Evolutionary conservation across 1,140 invertebrate species (phyloP), one percentile per base, ranked within the genome.

Genomic region (Augochlora pura): DNA sequence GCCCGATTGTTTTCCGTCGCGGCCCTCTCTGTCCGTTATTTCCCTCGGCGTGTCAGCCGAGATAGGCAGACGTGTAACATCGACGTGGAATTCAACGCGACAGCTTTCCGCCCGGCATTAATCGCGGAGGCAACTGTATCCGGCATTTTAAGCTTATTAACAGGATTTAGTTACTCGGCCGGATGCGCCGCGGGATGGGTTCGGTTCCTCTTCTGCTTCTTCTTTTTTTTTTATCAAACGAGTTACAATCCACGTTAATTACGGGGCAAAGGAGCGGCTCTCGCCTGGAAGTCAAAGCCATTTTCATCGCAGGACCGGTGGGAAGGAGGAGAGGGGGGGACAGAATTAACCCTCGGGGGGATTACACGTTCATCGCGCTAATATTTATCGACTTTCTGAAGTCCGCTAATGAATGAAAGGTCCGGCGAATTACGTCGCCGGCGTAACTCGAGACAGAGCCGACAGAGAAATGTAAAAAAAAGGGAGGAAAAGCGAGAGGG

Each of bases 291-390:
- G 38, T 25, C 18, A 18, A 70, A 25, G 69, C 18, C 27, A 42
- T 32, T 42, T 16, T 63, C 46, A 32, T 32, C 32, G 32, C 32
- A 32, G 32, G 32, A 4, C 12, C 16, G 10, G 60, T n/a, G 57
- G 42, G 10, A 46, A 3, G 2, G 25, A 70, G 59, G 39, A n/a
- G n/a, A n/a, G n/a, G n/a, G n/a, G n/a, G n/a, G n/a, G n/a, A n/a
- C 14, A 23, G 71, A 38, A 54, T 38, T 74, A 74, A 74, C 64
- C 25, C n/a, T 14, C 21, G 16, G 8, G 2, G 2, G n/a, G 60
- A 74, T 74, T 64, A 65, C 32, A 49, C 27, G 60, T 38, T 73
- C 71, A 38, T 64, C 70, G 32, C 23, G 62, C 27, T 52, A 65
- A 74, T n/a, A 46, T 65, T n/a, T 49, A n/a, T 74, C 46, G 14